Base-by-base conservation (phyloP, 1,140 invertebrate genomes). In the Atta colombica region DNA sequence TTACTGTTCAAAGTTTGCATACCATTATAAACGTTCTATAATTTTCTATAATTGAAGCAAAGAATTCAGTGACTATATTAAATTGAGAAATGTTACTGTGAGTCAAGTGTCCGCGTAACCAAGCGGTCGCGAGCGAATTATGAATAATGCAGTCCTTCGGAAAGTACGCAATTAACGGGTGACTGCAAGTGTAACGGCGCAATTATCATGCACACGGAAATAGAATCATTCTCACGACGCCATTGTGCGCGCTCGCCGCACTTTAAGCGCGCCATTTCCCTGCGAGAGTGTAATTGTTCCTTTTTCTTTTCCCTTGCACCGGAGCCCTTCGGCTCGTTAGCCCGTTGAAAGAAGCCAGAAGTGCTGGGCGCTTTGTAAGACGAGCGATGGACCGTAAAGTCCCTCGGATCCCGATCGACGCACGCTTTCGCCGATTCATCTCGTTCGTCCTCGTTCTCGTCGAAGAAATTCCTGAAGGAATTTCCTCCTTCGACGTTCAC, bases 301-400 rank as follows among this genome's bases (percentile, higher is more conserved):
- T 90, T 90, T 91, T 91, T 85, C 68, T 65, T 58, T 74, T 53
- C 80, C 87, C 86, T 71, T 35, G 51, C 78, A 12, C 49, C 69
- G 55, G 55, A 78, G 74, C 68, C 86, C 75, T 87, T 90, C 82
- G 89, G 82, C 90, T 91, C 90, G 89, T 91, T 91, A 91, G 87
- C 61, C 75, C 85, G 77, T 51, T 87, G 85, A 91, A 91, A 91
- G 89, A 90, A 91, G 87, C 85, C 78, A 85, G 87, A 88, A 90
- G 80, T 84, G 55, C 58, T 89, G 77, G 77, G 85, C 89, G 90
- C 89, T 91, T 89, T 89, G 89, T 86, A 80, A 89, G 78, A 91
- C 87, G 90, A 90, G 89, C 87, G 88, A 91, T 91, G 90, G 89
- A 91, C 85, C 90, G 89, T 91, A 87, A 91, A 90, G 87, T 87